Conservation (phyloP, 2,888 invertebrate genomes). For the Stictocephala bisonia region DNA sequence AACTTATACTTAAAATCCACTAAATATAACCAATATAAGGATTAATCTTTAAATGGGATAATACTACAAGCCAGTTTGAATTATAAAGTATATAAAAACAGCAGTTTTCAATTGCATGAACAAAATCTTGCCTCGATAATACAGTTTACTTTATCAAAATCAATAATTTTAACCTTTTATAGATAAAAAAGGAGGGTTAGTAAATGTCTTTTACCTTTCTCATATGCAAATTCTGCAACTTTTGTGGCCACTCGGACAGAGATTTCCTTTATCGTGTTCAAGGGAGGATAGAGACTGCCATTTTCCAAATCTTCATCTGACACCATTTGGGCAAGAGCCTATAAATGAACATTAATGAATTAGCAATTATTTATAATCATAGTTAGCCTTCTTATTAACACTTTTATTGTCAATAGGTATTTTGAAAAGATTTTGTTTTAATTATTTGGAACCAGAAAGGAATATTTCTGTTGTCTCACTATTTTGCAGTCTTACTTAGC, state of each 20-base stretch:
- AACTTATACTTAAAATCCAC: too few relatives aligned
- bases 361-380: too few relatives aligned
- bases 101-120: not conserved
- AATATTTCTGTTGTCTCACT: too few relatives aligned
- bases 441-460: too few relatives aligned
- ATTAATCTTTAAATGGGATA: too few relatives aligned
- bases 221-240: slow-evolving; percentile 85
- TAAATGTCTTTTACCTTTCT: slow-evolving; percentile 68
- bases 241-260: slow-evolving; percentile 88
- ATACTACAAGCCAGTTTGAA: too few relatives aligned
- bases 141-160: not conserved
- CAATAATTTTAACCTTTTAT: not conserved
- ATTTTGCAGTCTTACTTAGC: too few relatives aligned
- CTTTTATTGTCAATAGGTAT: too few relatives aligned
- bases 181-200: not conserved
- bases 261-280: slow-evolving; percentile 83
- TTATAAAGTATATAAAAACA: not conserved
- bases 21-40: too few relatives aligned
- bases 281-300: slow-evolving; percentile 93
- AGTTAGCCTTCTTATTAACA: too few relatives aligned
- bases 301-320: slow-evolving; percentile 80
- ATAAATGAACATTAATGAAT: slow-evolving; percentile 62
- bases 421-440: too few relatives aligned
- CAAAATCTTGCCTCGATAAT: not conserved
- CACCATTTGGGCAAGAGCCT: slow-evolving; percentile 85